Percentiles rank a stretch among this genome's conserved stretches.
phyloP scores from a whole-genome alignment of 1,140 invertebrate genomes.

The Drosophila lowei region DNA sequence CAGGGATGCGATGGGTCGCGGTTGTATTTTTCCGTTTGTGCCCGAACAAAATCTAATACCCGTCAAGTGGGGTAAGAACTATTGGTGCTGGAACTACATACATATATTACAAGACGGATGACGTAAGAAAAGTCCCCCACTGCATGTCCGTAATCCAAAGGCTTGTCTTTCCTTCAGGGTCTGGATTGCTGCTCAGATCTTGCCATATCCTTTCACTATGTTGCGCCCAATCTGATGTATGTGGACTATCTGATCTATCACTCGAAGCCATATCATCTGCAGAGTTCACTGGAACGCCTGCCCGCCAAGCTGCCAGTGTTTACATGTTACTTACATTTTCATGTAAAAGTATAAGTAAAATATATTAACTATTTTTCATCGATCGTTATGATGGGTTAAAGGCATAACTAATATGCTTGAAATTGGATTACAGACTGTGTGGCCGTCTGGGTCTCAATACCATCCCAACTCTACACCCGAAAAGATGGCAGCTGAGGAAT shows the following conservation, averaged over 20 bases:
- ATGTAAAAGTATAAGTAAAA: too few species aligned
- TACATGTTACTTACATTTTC: too few species aligned
- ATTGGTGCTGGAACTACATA: slow-evolving; percentile 60
- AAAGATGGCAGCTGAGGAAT: neutral
- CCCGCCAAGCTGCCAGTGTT: slow-evolving; percentile 37
- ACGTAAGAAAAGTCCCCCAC: slow-evolving; percentile 28
- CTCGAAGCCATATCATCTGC: slow-evolving; percentile 91
- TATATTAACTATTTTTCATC: too few species aligned
- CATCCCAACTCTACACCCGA: neutral
- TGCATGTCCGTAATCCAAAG: neutral
- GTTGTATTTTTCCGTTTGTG: slow-evolving; percentile 95
- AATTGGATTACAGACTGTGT: neutral
- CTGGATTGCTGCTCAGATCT: slow-evolving; percentile 96
- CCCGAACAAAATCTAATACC: slow-evolving; percentile 84
- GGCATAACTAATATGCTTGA: neutral
- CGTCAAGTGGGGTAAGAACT: slow-evolving; percentile 20
- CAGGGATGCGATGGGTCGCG: slow-evolving; percentile 91
- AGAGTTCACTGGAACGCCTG: slow-evolving; percentile 7
- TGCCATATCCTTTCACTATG: slow-evolving; percentile 98
- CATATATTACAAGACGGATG: slow-evolving; percentile 51
- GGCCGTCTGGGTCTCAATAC: too few species aligned
- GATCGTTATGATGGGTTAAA: too few species aligned
- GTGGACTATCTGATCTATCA: slow-evolving; percentile 99
- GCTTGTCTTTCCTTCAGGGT: slow-evolving; percentile 19
- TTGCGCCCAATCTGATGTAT: slow-evolving; percentile 95